These are phyloP conservation scores for Bubalus kerabau DNA, from an alignment of 2,113 vertebrate species.

Conservation along the genomic window DNA sequence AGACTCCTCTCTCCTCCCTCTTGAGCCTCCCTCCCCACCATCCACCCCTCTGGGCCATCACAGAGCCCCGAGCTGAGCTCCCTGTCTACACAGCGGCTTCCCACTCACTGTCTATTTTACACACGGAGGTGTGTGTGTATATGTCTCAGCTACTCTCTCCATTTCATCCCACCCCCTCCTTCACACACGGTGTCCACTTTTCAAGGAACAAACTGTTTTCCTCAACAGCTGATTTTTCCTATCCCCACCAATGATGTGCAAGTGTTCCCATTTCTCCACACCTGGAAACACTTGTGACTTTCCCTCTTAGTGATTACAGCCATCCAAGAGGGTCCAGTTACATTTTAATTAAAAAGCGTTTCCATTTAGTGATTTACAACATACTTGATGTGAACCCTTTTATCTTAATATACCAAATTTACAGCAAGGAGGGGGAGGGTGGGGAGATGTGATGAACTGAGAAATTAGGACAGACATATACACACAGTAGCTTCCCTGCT, in stretches of 20 bases:
- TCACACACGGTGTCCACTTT: background rate
- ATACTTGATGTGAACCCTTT: background rate
- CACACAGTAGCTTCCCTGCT: fast-evolving
- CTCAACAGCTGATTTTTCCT: background rate
- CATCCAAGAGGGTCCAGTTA: fast-evolving
- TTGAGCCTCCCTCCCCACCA: fast-evolving
- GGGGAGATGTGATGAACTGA: background rate
- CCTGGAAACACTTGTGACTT: background rate
- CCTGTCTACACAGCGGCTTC: background rate
- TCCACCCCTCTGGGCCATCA: background rate
- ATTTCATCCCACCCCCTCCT: background rate
- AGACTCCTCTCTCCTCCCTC: background rate
- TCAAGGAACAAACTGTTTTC: too few species aligned
- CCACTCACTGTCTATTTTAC: background rate
- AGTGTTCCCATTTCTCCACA: background rate
- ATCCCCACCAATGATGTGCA: background rate
- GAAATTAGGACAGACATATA: background rate
- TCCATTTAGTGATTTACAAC: background rate
- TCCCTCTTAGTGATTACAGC: background rate
- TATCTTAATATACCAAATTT: background rate
- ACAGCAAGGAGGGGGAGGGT: background rate
- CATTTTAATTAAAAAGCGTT: background rate
- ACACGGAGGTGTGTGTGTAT: background rate
- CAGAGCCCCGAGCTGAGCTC: background rate
- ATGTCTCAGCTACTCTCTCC: background rate